Percentiles rank a stretch among this genome's conserved stretches.
These are phyloP conservation scores for Chlorodrepanis virens DNA, from an alignment of 2,113 vertebrate species.

Conservation along the genomic window DNA sequence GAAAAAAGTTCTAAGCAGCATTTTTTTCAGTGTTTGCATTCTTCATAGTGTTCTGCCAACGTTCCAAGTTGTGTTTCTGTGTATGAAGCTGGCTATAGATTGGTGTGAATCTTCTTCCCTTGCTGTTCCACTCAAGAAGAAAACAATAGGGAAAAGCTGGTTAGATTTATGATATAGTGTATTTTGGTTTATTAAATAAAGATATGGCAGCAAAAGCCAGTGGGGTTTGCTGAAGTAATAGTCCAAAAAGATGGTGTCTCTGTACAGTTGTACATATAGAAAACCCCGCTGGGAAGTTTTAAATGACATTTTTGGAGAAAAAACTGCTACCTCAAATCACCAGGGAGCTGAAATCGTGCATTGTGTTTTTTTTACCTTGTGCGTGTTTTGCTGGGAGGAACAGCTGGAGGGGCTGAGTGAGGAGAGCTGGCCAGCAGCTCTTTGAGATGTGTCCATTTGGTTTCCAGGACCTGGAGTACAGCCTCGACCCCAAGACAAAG, in stretches of 20 bases:
- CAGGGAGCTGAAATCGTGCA: background rate
- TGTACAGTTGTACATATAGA: background rate
- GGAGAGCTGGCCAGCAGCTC: background rate
- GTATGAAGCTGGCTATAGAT: background rate
- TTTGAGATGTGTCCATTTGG: background rate
- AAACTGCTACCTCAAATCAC: background rate
- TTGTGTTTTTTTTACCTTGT: background rate
- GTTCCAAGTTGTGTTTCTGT: accelerated
- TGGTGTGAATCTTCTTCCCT: background rate
- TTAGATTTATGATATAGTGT: accelerated
- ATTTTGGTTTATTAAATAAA: background rate
- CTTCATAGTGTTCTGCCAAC: accelerated
- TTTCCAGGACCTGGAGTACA: slow-evolving; percentile 85
- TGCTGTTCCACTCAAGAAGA: background rate
- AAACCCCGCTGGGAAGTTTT: background rate
- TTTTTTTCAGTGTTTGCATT: background rate
- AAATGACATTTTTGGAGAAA: background rate
- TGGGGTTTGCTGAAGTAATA: background rate
- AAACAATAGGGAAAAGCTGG: background rate
- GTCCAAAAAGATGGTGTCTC: background rate
- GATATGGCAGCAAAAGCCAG: background rate
- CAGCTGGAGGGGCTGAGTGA: background rate
- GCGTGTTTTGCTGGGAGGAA: background rate
- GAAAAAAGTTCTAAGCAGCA: background rate
- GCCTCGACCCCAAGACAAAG: slow-evolving; percentile 86